Conservation (phyloP, 2,113 vertebrate species). For the Lathamus discolor region DNA sequence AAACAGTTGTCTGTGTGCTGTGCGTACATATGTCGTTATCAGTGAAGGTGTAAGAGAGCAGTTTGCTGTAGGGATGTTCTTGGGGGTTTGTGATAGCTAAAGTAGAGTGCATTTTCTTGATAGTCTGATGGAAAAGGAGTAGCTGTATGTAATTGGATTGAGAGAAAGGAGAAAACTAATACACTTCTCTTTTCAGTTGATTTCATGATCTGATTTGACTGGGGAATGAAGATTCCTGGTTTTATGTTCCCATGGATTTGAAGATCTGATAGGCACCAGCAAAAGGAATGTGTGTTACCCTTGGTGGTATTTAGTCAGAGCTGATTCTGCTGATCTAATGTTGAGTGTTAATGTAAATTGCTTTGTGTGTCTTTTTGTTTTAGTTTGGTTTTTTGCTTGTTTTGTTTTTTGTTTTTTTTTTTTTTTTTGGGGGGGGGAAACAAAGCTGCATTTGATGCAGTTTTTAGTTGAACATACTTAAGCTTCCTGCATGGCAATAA, state of each 20-base stretch:
- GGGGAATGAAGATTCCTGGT: constrained; percentile 58
- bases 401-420: neutral
- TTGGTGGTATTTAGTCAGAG: constrained; percentile 68
- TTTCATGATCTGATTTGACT: constrained; percentile 75
- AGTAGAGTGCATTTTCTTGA: neutral
- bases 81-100: neutral
- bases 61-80: neutral
- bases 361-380: constrained; percentile 46
- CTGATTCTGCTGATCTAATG: constrained; percentile 65
- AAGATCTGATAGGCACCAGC: constrained; percentile 82
- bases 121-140: neutral
- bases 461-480: constrained; percentile 68
- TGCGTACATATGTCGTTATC: neutral
- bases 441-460: constrained; percentile 70
- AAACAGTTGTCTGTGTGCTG: neutral
- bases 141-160: neutral
- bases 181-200: constrained; percentile 74
- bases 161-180: constrained; percentile 32
- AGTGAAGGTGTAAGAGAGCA: neutral
- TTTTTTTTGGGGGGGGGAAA: neutral
- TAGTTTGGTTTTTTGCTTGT: neutral
- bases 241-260: constrained; percentile 64
- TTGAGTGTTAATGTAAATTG: constrained; percentile 71
- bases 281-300: constrained; percentile 74
- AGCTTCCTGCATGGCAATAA: constrained; percentile 70